phyloP scores from a whole-genome alignment of 1,140 invertebrate genomes.

The Pogonomyrmex californicus region DNA sequence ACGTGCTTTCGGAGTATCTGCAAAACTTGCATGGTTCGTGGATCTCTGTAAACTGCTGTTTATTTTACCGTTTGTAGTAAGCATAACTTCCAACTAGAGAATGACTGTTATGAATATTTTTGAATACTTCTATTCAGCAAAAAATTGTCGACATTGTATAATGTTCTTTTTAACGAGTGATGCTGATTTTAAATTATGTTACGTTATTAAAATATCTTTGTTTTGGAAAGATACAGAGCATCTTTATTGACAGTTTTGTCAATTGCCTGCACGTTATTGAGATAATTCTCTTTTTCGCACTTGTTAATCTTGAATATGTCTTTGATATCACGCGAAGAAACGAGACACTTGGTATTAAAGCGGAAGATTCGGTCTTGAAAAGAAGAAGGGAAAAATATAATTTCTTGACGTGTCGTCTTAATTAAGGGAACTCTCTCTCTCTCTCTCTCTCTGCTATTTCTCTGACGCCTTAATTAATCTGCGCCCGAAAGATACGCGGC shows the following conservation, averaged over 20 bases:
- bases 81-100: neutral
- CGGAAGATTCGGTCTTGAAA: constrained; percentile 23
- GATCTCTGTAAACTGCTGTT: constrained; percentile 15
- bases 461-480: constrained; percentile 54
- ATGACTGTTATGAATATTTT: constrained; percentile 4
- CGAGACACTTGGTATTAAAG: neutral
- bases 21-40: neutral
- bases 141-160: constrained; percentile 5
- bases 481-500: constrained; percentile 21
- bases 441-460: constrained; percentile 4
- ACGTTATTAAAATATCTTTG: constrained; percentile 32
- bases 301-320: neutral
- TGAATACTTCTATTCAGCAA: neutral
- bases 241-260: neutral
- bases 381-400: constrained; percentile 16
- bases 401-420: constrained; percentile 34
- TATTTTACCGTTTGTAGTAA: neutral
- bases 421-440: constrained; percentile 23
- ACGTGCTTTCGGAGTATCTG: neutral
- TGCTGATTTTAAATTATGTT: constrained; percentile 1
- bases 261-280: neutral
- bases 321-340: constrained; percentile 17
- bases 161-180: constrained; percentile 6
- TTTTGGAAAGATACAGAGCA: neutral
- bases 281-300: neutral